These are phyloP conservation scores for Leucoraja erinaceus DNA, from an alignment of 2,113 vertebrate genomes.

Conservation along the genomic window DNA sequence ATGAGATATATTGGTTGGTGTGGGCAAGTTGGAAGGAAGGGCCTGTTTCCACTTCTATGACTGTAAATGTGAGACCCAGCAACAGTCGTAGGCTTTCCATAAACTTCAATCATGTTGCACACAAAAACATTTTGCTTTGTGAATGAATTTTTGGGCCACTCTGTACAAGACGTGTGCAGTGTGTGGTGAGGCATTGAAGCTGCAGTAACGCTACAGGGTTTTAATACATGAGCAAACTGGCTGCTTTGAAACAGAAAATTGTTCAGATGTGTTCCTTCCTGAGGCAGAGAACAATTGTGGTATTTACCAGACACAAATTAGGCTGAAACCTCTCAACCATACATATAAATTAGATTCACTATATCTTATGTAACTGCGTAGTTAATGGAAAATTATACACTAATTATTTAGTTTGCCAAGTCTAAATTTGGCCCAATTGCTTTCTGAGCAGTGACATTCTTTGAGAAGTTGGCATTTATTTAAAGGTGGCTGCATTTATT, in stretches of 20 bases:
- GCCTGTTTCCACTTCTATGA: too few relatives aligned
- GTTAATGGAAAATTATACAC: slow-evolving; percentile 8
- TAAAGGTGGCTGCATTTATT: not conserved
- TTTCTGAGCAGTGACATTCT: not conserved
- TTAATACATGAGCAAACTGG: not conserved
- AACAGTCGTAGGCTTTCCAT: too few relatives aligned
- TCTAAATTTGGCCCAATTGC: not conserved
- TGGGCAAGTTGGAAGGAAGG: too few relatives aligned
- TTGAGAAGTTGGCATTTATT: not conserved
- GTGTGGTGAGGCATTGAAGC: not conserved
- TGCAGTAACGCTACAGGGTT: not conserved
- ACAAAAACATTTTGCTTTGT: too few relatives aligned
- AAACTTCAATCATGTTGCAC: too few relatives aligned
- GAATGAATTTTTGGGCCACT: too few relatives aligned
- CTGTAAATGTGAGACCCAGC: too few relatives aligned
- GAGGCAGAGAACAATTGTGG: not conserved
- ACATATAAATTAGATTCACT: not conserved
- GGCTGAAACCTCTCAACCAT: not conserved
- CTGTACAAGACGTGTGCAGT: too few relatives aligned
- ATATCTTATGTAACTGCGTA: not conserved
- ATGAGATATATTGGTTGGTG: too few relatives aligned
- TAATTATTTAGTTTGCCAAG: not conserved
- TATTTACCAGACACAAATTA: not conserved
- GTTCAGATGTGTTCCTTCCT: not conserved
- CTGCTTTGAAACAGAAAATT: not conserved